A percentile compares a stretch with the other conserved stretches of the same genome.
These are phyloP conservation scores for Hirtodrosophila alboralis DNA, from an alignment of 2,888 invertebrate genomes.

Conservation along the genomic window DNA sequence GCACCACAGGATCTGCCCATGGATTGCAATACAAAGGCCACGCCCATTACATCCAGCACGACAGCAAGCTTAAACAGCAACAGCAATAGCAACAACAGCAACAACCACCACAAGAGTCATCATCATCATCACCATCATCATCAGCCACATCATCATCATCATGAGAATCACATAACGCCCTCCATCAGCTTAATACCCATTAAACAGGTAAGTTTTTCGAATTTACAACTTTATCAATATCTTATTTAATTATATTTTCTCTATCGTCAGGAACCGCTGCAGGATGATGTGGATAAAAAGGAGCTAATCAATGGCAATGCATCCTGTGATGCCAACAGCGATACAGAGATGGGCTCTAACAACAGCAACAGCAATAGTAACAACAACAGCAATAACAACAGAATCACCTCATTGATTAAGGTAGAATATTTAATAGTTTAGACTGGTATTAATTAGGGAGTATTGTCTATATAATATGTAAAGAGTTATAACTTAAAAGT, in stretches of 20 bases:
- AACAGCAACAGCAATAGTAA: constrained; percentile 74
- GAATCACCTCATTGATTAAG: constrained; percentile 91
- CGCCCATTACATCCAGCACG: constrained; percentile 80
- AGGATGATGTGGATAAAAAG: constrained; percentile 71
- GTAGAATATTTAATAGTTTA: too few relatives aligned
- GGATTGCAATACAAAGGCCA: constrained; percentile 81
- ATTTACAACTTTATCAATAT: too few relatives aligned
- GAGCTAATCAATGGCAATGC: constrained; percentile 72
- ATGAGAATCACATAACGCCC: constrained; percentile 88
- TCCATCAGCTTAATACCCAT: constrained; percentile 94
- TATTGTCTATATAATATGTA: too few relatives aligned
- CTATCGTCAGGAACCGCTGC: constrained; percentile 70
- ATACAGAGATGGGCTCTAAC: constrained; percentile 84
- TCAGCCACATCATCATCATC: constrained; percentile 81
- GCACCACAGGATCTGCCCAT: constrained; percentile 69
- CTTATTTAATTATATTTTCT: background rate
- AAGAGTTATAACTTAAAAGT: too few relatives aligned
- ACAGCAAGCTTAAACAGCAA: constrained; percentile 27
- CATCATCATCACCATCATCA: constrained; percentile 81
- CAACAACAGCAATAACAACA: constrained; percentile 84
- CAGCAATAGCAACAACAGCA: constrained; percentile 57
- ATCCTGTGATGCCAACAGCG: constrained; percentile 64
- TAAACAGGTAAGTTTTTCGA: constrained; percentile 87
- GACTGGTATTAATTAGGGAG: too few relatives aligned
- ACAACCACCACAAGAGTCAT: constrained; percentile 60